Conservation (phyloP, 2,888 invertebrate genomes). For the Operophtera brumata region DNA sequence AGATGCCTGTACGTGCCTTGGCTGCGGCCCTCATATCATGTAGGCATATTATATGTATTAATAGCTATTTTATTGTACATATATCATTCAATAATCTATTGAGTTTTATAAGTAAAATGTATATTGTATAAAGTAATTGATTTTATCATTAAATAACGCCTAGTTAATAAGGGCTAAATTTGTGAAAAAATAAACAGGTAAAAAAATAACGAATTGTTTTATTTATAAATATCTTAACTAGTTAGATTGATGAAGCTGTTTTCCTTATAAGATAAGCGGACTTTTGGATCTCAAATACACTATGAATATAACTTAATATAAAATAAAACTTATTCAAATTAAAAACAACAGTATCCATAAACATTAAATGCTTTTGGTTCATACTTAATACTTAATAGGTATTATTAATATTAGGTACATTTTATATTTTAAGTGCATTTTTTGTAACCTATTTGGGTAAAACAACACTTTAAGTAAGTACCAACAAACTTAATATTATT, state of each 20-base stretch:
- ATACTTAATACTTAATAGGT: too few relatives aligned
- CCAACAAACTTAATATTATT: too few relatives aligned
- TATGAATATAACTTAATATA: too few relatives aligned
- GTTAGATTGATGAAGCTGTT: too few relatives aligned
- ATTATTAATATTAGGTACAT: too few relatives aligned
- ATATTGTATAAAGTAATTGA: constrained; percentile 81
- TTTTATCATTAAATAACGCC: constrained; percentile 79
- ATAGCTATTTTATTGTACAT: constrained; percentile 77
- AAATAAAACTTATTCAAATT: background rate
- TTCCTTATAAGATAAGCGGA: too few relatives aligned
- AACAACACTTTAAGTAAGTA: background rate
- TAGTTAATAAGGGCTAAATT: constrained; percentile 79
- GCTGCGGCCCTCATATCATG: constrained; percentile 77
- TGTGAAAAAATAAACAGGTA: constrained; percentile 79
- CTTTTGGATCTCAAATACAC: too few relatives aligned
- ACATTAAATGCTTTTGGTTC: background rate
- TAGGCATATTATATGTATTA: constrained; percentile 75
- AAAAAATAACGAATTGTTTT: constrained; percentile 66
- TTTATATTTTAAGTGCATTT: background rate
- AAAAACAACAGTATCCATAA: background rate
- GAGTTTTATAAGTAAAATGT: constrained; percentile 78
- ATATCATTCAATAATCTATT: constrained; percentile 80
- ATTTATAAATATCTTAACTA: constrained; percentile 40
- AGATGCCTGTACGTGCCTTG: constrained; percentile 72
- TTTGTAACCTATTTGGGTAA: background rate